Evolutionary conservation across 2,797 vertebrate genomes (phyloP).

Genomic region (Neopelma chrysocephalum): DNA sequence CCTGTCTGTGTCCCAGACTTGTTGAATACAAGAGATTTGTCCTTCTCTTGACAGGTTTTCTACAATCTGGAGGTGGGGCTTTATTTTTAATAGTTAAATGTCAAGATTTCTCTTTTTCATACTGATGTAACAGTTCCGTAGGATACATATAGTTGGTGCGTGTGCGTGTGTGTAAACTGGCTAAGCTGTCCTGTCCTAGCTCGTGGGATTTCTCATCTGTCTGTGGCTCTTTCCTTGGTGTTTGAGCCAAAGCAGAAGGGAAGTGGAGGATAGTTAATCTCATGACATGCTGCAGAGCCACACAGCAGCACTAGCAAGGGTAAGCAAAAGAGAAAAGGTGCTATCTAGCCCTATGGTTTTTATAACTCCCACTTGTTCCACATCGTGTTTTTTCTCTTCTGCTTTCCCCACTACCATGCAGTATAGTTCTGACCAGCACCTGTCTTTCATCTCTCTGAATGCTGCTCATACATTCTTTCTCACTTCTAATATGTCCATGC

Average conservation of each 20-base stretch:
- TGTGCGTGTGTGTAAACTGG: not conserved
- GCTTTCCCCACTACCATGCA: not conserved
- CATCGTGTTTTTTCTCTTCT: not conserved
- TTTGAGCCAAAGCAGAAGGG: not conserved
- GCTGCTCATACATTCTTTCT: not conserved
- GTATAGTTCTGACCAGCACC: not conserved
- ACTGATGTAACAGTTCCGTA: slow-evolving; percentile 30
- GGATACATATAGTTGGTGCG: not conserved
- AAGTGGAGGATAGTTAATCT: not conserved
- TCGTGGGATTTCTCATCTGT: not conserved
- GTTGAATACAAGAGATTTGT: not conserved
- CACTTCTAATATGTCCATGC: not conserved
- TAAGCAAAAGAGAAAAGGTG: not conserved
- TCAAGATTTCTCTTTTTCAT: slow-evolving; percentile 27
- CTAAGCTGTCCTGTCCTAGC: slow-evolving; percentile 9
- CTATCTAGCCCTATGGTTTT: not conserved
- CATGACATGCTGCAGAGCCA: not conserved
- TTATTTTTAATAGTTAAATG: slow-evolving; percentile 58
- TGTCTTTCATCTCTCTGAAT: not conserved
- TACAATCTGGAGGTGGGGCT: slow-evolving; percentile 59
- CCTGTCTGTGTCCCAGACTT: not conserved
- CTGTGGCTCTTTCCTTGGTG: slow-evolving; percentile 9
- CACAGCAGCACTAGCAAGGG: not conserved
- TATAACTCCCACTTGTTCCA: not conserved
- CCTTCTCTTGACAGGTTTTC: slow-evolving; percentile 17